Evolutionary conservation across 2,113 vertebrate species (phyloP).

Genomic region (Takifugu flavidus): DNA sequence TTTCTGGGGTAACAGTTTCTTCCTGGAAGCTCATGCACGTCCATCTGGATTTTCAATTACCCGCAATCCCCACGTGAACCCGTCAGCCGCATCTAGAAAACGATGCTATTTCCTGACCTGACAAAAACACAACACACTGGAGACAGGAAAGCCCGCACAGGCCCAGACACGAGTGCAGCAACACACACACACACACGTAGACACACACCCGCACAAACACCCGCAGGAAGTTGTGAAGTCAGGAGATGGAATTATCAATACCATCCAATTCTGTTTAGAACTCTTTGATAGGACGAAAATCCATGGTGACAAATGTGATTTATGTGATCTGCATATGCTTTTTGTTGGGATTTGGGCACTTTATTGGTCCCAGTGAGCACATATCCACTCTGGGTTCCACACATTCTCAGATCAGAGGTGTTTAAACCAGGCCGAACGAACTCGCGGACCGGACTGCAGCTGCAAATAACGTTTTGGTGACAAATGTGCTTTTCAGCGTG

Average conservation of each 20-base stretch:
- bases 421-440: not conserved
- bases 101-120: conserved; percentile 68
- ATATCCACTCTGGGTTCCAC: not conserved
- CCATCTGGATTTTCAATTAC: conserved; percentile 75
- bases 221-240: not conserved
- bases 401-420: not conserved
- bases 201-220: not conserved
- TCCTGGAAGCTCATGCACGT: conserved; percentile 62
- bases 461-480: no score
- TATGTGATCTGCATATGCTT: no score
- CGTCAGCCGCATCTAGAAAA: conserved; percentile 38
- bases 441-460: no score
- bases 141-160: conserved; percentile 20
- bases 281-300: no score
- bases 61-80: conserved; percentile 65
- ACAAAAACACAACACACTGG: conserved; percentile 47
- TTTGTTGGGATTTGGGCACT: no score
- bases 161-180: not conserved
- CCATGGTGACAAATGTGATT: no score
- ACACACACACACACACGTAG: conserved; percentile 5
- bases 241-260: not conserved
- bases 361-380: not conserved
- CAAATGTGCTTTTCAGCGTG: no score
- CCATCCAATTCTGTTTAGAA: no score
- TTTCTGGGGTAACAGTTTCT: conserved; percentile 55